A percentile compares a stretch with the other conserved stretches of the same genome.
Evolutionary conservation across 2,113 vertebrate genomes (phyloP).

Genomic region (Beaufortia kweichowensis): DNA sequence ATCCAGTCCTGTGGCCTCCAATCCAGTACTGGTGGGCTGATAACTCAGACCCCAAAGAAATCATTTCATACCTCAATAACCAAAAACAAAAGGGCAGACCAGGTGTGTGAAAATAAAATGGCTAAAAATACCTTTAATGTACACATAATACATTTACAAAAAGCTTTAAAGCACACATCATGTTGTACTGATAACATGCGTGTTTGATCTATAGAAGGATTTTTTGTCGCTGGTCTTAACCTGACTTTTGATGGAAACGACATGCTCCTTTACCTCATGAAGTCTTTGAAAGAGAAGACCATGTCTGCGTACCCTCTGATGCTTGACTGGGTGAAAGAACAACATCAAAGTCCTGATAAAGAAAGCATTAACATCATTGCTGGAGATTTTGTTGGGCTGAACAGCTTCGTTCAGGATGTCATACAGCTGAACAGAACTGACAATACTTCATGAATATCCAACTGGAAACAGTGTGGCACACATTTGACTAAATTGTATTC

Average conservation of each 20-base stretch:
- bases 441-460: neutral
- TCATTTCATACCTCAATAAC: neutral
- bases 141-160: too few species aligned
- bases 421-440: slow-evolving; percentile 38
- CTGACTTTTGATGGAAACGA: slow-evolving; percentile 36
- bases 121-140: neutral
- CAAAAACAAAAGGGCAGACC: neutral
- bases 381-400: slow-evolving; percentile 39
- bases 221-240: slow-evolving; percentile 42
- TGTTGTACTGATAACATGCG: neutral
- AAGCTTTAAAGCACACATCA: too few species aligned
- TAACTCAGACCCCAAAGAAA: slow-evolving; percentile 8
- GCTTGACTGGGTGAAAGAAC: slow-evolving; percentile 43
- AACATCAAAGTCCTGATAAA: slow-evolving; percentile 21
- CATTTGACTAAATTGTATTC: too few species aligned
- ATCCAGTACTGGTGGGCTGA: slow-evolving; percentile 23
- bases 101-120: neutral
- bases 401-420: slow-evolving; percentile 32
- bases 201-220: neutral
- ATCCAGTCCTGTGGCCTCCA: neutral
- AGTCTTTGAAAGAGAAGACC: slow-evolving; percentile 38
- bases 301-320: slow-evolving; percentile 12
- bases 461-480: neutral
- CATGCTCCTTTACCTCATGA: slow-evolving; percentile 23
- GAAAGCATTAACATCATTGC: slow-evolving; percentile 41